Evolutionary conservation across 2,888 invertebrate species (phyloP), one percentile per base, ranked within the genome.

Genomic region (Drosophila testacea): DNA sequence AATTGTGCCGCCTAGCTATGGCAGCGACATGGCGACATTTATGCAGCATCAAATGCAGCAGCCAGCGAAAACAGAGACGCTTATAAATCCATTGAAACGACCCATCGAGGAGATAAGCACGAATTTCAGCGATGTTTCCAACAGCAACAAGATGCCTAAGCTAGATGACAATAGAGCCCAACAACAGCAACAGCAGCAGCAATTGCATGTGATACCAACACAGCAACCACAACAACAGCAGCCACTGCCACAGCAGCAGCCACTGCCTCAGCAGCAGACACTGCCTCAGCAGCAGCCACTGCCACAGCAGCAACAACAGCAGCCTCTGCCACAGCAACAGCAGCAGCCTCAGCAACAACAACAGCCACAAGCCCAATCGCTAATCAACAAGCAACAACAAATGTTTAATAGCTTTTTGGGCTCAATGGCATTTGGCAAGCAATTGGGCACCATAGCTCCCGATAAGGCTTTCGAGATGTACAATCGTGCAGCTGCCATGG

Each of bases 381-480:
- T 86, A 16, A 77, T 89, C 9, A 88, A 83, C 55, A 89, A 92
- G 60, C 91, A 90, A 39, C 90, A 90, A 32, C 92, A 91, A 81
- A 92, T 92, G 90, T 92, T 92, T 36, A 92, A 93, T 39, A 91
- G 90, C 30, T 92, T 92, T 38, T 68, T 93, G 61, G 92, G 92
- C 0, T 89, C 92, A 0, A 90, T 92, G 86, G 81, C 88, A 2
- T 91, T 91, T 68, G 87, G 89, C 38, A 92, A 92, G 67, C 92
- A 90, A 50, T 68, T 92, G 61, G 89, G 89, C 10, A 91, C 91
- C 32, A 92, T 93, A 42, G 85, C 92, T 0, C 84, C 92, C 0
- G 92, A 91, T 42, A 93, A 93, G 73, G 92, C 93, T 0, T 91
- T 92, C 54, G 93, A 93, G 64, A 92, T 93, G 92, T 93, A 92